Base-by-base conservation (phyloP, 2,888 invertebrate species). In the Desoria tigrina region DNA sequence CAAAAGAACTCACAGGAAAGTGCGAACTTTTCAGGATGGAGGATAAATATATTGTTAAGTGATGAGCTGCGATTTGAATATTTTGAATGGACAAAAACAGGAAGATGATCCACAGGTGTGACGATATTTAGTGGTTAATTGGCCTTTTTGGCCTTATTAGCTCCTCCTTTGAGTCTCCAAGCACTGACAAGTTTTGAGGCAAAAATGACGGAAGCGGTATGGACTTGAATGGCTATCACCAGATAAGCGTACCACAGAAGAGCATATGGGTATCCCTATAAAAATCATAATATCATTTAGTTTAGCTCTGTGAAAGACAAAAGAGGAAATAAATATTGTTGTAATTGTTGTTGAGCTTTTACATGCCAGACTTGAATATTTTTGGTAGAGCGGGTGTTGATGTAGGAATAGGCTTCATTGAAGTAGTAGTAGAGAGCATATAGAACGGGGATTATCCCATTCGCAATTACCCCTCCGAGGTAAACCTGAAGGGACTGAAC, bases 181-280 rank as follows among this genome's bases (percentile, higher is more conserved):
- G 92, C 91, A 70, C 85, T 84, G 68, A 92, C 83, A 71, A 94
- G 84, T 79, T 88, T 90, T 82, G 86, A 88, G 14, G 92, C 88
- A 81, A 94, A 94, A 80, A 89, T 88, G 42, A 93, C 79, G 60
- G 93, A 90, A 82, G 93, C 92, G 72, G 86, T 84, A 80, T 94
- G 94, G 59, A 96, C 88, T 84, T 97, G 96, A 45, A 90, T 84
- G 6, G 91, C 92, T 14, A 92, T 82, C 53, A 92, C 82, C 71
- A 95, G 87, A 81, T 95, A 96, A 66, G 89, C 90, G 80, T 92
- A 94, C 95, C 94, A 95, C 68, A 96, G 84, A 27, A 95, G 83
- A 18, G 93, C 94, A 79, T 94, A 92, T 0, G 96, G 95, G 79
- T 90, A 89, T 18, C 88, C 90, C 91, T 93, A 83, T 16, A 24